Base-by-base conservation (phyloP, 2,888 invertebrate species). In the Anoplius nigerrimus region DNA sequence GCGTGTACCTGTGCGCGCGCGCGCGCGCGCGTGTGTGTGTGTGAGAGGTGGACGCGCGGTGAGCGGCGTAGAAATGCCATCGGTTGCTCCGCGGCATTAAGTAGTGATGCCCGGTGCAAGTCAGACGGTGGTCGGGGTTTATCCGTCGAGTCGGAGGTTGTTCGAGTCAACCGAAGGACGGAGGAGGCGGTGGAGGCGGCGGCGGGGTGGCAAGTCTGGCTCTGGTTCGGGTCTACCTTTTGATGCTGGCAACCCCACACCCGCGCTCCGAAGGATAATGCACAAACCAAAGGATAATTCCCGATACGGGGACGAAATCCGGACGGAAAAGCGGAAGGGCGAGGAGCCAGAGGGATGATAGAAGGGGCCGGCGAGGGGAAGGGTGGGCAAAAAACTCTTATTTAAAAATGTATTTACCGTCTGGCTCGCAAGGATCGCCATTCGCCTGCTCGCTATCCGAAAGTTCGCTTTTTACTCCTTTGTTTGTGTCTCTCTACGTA, bases 401-500 rank as follows among this genome's bases (percentile, higher is more conserved):
- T 88, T 88, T 88, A 87, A 88, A 88, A 88, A 88, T 88, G 84
- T 88, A 88, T 87, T 87, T 87, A 85, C 85, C 83, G 84, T 85
- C 84, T 85, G 84, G 82, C 82, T 79, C 79, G 76, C 80, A 81
- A 80, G 79, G 75, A 79, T 77, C 70, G 73, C 72, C 74, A 67
- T 78, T 70, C 78, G 79, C 79, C 76, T 77, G 81, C 34, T 34
- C 34, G 34, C 34, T 34, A 34, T 34, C 34, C 34, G 78, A 76
- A 78, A 81, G 80, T 80, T 80, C 69, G 71, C 74, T 74, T 79
- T 80, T 80, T 79, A 79, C 74, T 70, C 72, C 70, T 63, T 71
- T 59, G 61, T 61, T 66, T 56, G 52, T 27, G n/a, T 27, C 52
- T 42, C 21, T 58, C 45, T 54, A 16, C 54, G 43, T 4, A 54